Evolutionary conservation across 2,888 invertebrate genomes (phyloP).

Genomic region (Monopis laevigella): DNA sequence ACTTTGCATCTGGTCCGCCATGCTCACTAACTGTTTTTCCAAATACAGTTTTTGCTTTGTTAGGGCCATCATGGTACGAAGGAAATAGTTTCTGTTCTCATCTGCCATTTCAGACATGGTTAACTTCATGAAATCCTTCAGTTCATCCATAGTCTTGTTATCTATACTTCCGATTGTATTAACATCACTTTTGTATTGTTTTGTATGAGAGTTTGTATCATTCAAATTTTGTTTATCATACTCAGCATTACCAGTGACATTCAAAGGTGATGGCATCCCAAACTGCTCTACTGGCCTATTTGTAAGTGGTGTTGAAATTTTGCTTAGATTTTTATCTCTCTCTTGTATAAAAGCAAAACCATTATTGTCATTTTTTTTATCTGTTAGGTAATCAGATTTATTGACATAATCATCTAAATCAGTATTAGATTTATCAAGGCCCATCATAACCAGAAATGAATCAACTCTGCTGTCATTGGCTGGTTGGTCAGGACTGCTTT

Average conservation of each 20-base stretch:
- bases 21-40: slow-evolving; percentile 43
- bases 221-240: neutral
- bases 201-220: neutral
- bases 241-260: slow-evolving; percentile 15
- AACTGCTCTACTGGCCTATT: slow-evolving; percentile 35
- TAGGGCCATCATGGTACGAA: slow-evolving; percentile 56
- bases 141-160: slow-evolving; percentile 35
- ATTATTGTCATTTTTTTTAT: slow-evolving; percentile 36
- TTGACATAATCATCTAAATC: slow-evolving; percentile 38
- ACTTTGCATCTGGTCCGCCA: slow-evolving; percentile 41
- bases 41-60: slow-evolving; percentile 57
- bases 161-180: slow-evolving; percentile 22
- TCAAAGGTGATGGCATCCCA: slow-evolving; percentile 37
- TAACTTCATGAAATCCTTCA: slow-evolving; percentile 52
- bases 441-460: slow-evolving; percentile 54
- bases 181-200: neutral
- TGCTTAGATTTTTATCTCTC: slow-evolving; percentile 43
- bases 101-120: slow-evolving; percentile 46
- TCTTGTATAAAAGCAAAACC: slow-evolving; percentile 36
- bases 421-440: slow-evolving; percentile 43
- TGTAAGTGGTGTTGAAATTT: slow-evolving; percentile 49
- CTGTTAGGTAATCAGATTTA: slow-evolving; percentile 28
- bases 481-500: slow-evolving; percentile 27
- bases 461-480: slow-evolving; percentile 41
- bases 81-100: slow-evolving; percentile 51